Evolutionary conservation across 2,797 vertebrate genomes (phyloP), one percentile per base, ranked within the genome.

Genomic region (Petrocephalus schoutedeni): DNA sequence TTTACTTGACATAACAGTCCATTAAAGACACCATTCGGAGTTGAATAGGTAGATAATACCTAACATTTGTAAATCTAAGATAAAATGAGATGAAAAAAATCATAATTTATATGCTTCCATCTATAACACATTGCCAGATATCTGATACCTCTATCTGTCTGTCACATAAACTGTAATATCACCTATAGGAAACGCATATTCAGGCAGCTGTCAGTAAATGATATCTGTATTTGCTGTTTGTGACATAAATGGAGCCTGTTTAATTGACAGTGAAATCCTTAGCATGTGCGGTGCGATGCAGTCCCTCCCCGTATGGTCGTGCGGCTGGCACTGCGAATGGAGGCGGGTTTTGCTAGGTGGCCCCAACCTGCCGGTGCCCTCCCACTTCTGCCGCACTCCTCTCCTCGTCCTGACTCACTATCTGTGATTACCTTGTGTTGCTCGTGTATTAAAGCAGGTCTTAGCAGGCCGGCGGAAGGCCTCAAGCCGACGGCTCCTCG

Each of bases 191-290:
- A 77, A 19, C 32, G 14, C 51, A 67, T 77, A 49, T 54, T 10
- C 51, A 74, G 45, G 57, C 14, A 84, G 49, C 80, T 54, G 80
- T 84, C 80, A 21, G 19, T 84, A 54, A 84, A 54, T 84, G 12
- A 84, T 54, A 23, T 84, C 51, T 28, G 28, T 54, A 84, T 54
- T 23, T 54, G 51, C 80, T 84, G 74, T 88, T 45, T 87, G 67
- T 89, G 89, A 90, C 41, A 89, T 89, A 89, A 85, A 89, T 89
- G 67, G 67, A 89, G 88, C 21, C 21, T 54, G 45, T 54, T 84
- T 84, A 80, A 80, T 80, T 80, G 74, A 45, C 74, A 80, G 41
- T 80, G 41, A 80, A 80, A 49, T 80, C 74, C 41, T 80, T 45
- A 49, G 41, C 41, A 16, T 80, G 41, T 80, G 41, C 16, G 49